These are phyloP conservation scores for Diarsia brunnea DNA, from an alignment of 2,888 invertebrate genomes.

Conservation along the genomic window DNA sequence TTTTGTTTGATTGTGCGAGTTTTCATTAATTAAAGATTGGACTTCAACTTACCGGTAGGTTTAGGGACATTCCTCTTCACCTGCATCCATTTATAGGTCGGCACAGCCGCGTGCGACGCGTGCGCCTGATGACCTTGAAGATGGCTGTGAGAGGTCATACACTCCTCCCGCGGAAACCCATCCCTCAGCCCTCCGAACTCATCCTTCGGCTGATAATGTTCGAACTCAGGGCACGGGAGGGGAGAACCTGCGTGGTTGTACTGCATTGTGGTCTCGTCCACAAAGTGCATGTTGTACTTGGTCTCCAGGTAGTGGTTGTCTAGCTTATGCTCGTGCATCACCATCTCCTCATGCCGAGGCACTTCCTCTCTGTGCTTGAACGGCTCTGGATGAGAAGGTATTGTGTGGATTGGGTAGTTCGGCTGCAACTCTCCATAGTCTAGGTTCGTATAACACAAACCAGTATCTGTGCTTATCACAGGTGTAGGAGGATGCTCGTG, in stretches of 20 bases:
- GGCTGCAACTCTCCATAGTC: conserved; percentile 92
- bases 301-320: conserved; percentile 89
- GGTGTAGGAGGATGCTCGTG: conserved; percentile 89
- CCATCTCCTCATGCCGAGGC: conserved; percentile 89
- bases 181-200: conserved; percentile 88
- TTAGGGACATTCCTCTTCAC: conserved; percentile 99
- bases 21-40: neutral
- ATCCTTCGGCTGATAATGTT: conserved; percentile 92
- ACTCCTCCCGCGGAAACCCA: conserved; percentile 81
- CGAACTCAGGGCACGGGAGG: conserved; percentile 91
- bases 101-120: conserved; percentile 92
- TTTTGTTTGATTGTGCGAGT: neutral
- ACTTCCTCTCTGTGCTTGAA: conserved; percentile 90
- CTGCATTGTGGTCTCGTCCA: conserved; percentile 85
- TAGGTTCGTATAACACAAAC: conserved; percentile 97
- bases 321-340: conserved; percentile 85
- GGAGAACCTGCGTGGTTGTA: conserved; percentile 86
- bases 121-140: conserved; percentile 82
- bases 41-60: conserved; percentile 93
- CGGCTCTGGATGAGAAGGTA: conserved; percentile 89
- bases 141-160: conserved; percentile 79
- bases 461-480: conserved; percentile 96
- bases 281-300: conserved; percentile 90
- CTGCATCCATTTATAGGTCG: conserved; percentile 99
- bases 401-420: conserved; percentile 89